phyloP scores from a whole-genome alignment of 1,140 invertebrate species.

The Drosophila tani region DNA sequence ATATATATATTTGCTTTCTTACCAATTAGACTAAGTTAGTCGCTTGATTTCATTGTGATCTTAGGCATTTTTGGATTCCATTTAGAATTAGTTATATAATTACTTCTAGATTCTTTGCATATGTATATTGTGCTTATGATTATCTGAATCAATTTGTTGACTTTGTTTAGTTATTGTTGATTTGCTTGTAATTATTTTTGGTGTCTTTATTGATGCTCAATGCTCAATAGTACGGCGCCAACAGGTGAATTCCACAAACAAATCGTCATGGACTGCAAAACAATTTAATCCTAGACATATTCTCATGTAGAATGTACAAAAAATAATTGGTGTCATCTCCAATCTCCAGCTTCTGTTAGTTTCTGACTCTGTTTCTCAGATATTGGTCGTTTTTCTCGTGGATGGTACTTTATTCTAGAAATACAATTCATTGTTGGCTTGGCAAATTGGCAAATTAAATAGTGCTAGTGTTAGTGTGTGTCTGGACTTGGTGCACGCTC shows the following conservation, averaged over 20 bases:
- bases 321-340: slow-evolving; percentile 65
- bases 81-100: slow-evolving; percentile 38
- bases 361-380: slow-evolving; percentile 24
- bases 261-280: slow-evolving; percentile 3
- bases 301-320: slow-evolving; percentile 52
- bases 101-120: slow-evolving; percentile 53
- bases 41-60: slow-evolving; percentile 55
- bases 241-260: slow-evolving; percentile 5
- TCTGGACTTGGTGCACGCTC: slow-evolving; percentile 57
- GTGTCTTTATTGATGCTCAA: slow-evolving; percentile 38
- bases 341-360: slow-evolving; percentile 13
- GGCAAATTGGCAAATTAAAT: slow-evolving; percentile 70
- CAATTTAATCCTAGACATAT: slow-evolving; percentile 21
- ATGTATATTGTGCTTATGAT: slow-evolving; percentile 75
- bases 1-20: slow-evolving; percentile 57
- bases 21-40: slow-evolving; percentile 67
- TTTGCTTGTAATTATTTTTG: slow-evolving; percentile 20
- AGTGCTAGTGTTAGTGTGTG: slow-evolving; percentile 43
- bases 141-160: slow-evolving; percentile 69
- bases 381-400: slow-evolving; percentile 70
- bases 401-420: slow-evolving; percentile 69
- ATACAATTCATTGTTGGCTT: slow-evolving; percentile 57
- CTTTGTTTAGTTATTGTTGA: slow-evolving; percentile 32
- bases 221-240: slow-evolving; percentile 11
- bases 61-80: slow-evolving; percentile 38